phyloP scores from a whole-genome alignment of 37 sponge, comb jelly and placozoan species.

The Corticium candelabrum region DNA sequence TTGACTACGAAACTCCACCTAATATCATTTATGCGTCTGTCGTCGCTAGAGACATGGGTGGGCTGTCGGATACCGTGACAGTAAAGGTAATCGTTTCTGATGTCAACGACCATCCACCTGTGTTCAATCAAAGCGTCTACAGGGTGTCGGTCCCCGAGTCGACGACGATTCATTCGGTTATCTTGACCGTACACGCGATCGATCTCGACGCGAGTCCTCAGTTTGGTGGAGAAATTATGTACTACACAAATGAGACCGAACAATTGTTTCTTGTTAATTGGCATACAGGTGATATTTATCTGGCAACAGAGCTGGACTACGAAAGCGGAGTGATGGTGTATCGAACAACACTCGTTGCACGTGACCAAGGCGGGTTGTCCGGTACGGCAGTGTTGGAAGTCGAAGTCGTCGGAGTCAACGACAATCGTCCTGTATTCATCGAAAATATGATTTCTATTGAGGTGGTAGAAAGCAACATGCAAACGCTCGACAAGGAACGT shows the following conservation, averaged over 20 bases:
- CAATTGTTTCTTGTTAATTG: not conserved
- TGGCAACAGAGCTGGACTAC: not conserved
- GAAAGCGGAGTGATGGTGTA: too few relatives aligned
- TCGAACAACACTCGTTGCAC: not conserved
- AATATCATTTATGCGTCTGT: not conserved
- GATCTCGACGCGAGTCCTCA: not conserved
- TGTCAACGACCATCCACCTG: not conserved
- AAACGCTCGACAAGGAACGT: not conserved
- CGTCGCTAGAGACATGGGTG: not conserved
- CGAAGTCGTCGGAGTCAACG: not conserved
- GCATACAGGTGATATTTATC: not conserved
- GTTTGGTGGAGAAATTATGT: not conserved
- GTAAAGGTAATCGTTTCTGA: not conserved
- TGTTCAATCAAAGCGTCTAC: not conserved
- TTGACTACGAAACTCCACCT: not conserved
- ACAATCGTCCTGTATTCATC: not conserved
- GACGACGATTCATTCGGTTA: not conserved
- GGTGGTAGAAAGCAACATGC: not conserved
- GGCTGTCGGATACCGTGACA: not conserved
- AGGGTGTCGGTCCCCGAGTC: not conserved
- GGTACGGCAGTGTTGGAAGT: not conserved
- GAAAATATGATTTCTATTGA: not conserved
- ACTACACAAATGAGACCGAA: not conserved
- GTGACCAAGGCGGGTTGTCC: not conserved
- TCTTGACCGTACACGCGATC: not conserved